Base-by-base conservation (phyloP, 2,113 vertebrate genomes). In the Tricholaema leucomelas region DNA sequence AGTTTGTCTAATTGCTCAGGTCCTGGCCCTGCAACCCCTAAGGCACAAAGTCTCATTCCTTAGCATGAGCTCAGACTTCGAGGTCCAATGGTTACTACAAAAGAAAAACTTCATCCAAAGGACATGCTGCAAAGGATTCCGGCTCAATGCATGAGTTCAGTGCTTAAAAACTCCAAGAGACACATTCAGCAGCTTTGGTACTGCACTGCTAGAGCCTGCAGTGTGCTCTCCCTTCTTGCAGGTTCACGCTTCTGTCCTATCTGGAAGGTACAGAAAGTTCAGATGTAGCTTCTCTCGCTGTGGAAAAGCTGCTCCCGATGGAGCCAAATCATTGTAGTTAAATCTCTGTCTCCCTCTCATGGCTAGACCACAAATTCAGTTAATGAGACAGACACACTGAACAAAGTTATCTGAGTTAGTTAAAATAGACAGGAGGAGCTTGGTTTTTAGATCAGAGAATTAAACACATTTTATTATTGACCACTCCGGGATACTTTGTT, bases 331-430 rank as follows among this genome's bases (percentile, higher is more conserved):
- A 40, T 10, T 21, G 52, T 79, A 63, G 35, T 75, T 82, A 82
- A 88, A 87, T 54, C 81, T 96, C 42, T 91, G 84, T 89, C 91
- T 94, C 78, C 92, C 87, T 84, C 93, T 91, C 40, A 92, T 90
- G 82, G 89, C 38, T 87, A 83, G 42, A 78, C 35, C 48, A 75
- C 54, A 92, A 64, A 87, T 23, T 66, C 3, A 72, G 18, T 11
- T 70, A 17, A 70, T 36, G 67, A 70, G 60, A 63, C 33, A 28
- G 25, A 52, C 25, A 36, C 17, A 54, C 18, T 21, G 48, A 35
- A 36, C 35, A 25, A 27, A 36, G 12, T 70, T 70, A 52, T 36
- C 17, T 70, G 67, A 17, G 66, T 50, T 70, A 28, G 44, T 70
- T 70, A 50, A 69, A 67, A 48, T 31, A 48, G 25, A 20, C 17